Base-by-base conservation (phyloP, 2,797 vertebrate genomes). In the Sebastes paucispinis region DNA sequence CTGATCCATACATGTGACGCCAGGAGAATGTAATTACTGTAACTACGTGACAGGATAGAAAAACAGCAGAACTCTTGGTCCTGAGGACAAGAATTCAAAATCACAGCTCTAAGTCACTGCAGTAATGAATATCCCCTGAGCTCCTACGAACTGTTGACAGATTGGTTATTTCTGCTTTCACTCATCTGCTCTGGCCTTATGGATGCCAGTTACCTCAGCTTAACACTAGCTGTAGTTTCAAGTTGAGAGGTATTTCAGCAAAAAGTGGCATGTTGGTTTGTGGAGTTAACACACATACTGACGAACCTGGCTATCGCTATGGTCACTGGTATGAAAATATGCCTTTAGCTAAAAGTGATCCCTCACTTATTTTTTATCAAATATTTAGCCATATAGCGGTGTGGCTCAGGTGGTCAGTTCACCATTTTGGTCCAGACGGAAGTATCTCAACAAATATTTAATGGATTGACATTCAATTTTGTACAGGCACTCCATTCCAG, bases 11-110 rank as follows among this genome's bases (percentile, higher is more conserved):
- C 50, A 82, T 83, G 81, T 69, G 80, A 91, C 27, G 14, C 73
- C 79, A 77, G 80, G 81, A 77, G 73, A 91, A 92, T 88, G 79
- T 77, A 82, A 91, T 93, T 89, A 87, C 29, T 31, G 29, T 31
- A 10, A 81, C 75, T 22, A 32, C 62, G 73, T 79, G 86, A 87
- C 57, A 65, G 80, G 74, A 75, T 10, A 74, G 85, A 80, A 68
- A 80, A 88, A 74, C 60, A 68, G 65, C 69, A 43, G 27, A 77
- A 79, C 47, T 78, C 76, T 22, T 65, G 36, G 69, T 78, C 81
- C 82, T 18, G 50, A 71, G 88, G 85, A 78, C 81, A 81, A 65
- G 65, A 83, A 86, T 87, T 80, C 76, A 68, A 84, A 87, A 82
- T 58, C 34, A 52, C 71, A 65, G 58, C 81, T 65, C 72, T 34